Evolutionary conservation across 2,888 invertebrate genomes (phyloP).

Genomic region (Nezara viridula): DNA sequence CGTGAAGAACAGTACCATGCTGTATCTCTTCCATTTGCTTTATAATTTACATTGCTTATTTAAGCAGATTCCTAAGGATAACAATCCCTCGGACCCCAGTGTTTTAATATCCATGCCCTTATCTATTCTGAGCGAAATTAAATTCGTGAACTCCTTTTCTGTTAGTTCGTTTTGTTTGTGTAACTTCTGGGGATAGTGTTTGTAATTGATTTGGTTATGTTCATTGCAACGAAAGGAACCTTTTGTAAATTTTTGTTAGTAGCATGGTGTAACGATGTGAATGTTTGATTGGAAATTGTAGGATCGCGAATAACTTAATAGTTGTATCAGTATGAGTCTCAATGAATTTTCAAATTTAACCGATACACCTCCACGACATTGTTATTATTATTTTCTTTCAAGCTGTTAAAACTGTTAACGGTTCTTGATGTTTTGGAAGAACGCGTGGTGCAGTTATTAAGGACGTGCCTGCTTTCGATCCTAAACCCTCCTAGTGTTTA

Average conservation of each 20-base stretch:
- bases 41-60: neutral
- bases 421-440: neutral
- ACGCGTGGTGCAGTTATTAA: neutral
- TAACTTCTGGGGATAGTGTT: too few species aligned
- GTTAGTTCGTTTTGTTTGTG: too few species aligned
- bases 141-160: neutral
- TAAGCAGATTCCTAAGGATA: neutral
- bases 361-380: neutral
- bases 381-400: neutral
- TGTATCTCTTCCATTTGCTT: neutral
- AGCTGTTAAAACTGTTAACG: neutral
- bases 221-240: too few species aligned
- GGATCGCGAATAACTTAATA: neutral
- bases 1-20: constrained; percentile 1
- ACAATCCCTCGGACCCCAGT: too few species aligned
- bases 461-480: neutral
- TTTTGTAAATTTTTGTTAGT: too few species aligned
- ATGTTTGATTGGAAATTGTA: too few species aligned
- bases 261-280: too few species aligned
- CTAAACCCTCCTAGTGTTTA: neutral
- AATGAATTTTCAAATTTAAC: neutral
- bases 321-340: neutral
- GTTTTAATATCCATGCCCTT: too few species aligned
- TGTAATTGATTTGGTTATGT: too few species aligned
- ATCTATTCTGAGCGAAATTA: too few species aligned